Evolutionary conservation across 2,888 invertebrate species (phyloP).

Genomic region (Tinea pellionella): DNA sequence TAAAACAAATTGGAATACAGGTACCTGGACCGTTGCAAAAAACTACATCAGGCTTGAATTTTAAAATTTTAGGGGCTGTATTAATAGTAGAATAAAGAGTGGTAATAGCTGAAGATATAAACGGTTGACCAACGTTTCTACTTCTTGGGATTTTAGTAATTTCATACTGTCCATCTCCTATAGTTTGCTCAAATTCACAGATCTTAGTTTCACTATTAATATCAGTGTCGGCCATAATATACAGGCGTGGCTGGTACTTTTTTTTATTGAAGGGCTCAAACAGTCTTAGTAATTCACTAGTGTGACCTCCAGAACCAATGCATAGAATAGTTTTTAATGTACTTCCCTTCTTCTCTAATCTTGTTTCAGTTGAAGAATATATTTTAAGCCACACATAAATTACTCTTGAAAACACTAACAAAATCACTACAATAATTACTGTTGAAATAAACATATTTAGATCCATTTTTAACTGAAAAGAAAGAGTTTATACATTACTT

Average conservation of each 20-base stretch:
- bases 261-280: slow-evolving; percentile 70
- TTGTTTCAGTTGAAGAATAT: slow-evolving; percentile 28
- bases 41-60: slow-evolving; percentile 81
- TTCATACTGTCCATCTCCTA: slow-evolving; percentile 38
- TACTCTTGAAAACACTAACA: slow-evolving; percentile 20
- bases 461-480: too few species aligned
- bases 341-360: slow-evolving; percentile 24
- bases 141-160: slow-evolving; percentile 81
- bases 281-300: slow-evolving; percentile 90
- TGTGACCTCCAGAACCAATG: slow-evolving; percentile 91
- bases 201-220: slow-evolving; percentile 79
- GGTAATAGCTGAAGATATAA: slow-evolving; percentile 80
- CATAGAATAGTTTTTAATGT: slow-evolving; percentile 69
- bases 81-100: slow-evolving; percentile 79
- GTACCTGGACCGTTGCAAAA: slow-evolving; percentile 97
- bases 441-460: too few species aligned
- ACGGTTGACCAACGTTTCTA: slow-evolving; percentile 89
- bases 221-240: slow-evolving; percentile 84
- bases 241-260: slow-evolving; percentile 79
- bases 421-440: not conserved
- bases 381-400: slow-evolving; percentile 32
- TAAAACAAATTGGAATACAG: slow-evolving; percentile 90
- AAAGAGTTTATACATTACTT: too few species aligned
- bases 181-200: slow-evolving; percentile 48
- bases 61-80: slow-evolving; percentile 76